A percentile compares a stretch with the other conserved stretches of the same genome.
phyloP scores from a whole-genome alignment of 2,888 invertebrate species.

The Sisyra nigra region DNA sequence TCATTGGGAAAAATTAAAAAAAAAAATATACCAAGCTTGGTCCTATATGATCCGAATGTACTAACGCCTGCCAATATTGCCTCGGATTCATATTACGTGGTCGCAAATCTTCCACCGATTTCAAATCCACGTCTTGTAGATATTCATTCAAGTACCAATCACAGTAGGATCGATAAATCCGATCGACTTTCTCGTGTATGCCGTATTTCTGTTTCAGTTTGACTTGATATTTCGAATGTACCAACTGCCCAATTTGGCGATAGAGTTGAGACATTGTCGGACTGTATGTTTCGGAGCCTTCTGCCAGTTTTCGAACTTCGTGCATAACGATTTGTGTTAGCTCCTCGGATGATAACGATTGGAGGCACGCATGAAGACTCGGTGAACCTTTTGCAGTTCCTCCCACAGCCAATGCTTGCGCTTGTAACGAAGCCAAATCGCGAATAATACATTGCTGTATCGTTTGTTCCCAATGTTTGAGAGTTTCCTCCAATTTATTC shows the following conservation, averaged over 20 bases:
- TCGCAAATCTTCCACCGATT: not conserved
- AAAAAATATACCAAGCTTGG: constrained; percentile 39
- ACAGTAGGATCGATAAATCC: constrained; percentile 39
- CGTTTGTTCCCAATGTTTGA: constrained; percentile 46
- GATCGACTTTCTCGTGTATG: constrained; percentile 42
- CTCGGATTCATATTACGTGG: constrained; percentile 34
- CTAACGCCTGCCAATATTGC: constrained; percentile 55
- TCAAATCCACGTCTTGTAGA: not conserved
- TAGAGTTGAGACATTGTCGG: constrained; percentile 48
- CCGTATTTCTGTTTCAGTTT: constrained; percentile 48
- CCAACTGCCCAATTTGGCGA: constrained; percentile 48
- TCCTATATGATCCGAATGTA: constrained; percentile 33
- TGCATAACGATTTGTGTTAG: constrained; percentile 46
- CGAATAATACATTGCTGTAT: constrained; percentile 47
- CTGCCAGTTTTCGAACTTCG: constrained; percentile 53
- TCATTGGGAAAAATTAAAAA: constrained; percentile 3
- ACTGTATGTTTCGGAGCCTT: constrained; percentile 68
- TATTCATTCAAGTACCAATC: constrained; percentile 39
- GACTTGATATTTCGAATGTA: constrained; percentile 48
- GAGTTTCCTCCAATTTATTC: constrained; percentile 39
- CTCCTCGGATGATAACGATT: constrained; percentile 23
- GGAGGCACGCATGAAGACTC: constrained; percentile 12
- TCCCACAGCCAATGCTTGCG: constrained; percentile 28
- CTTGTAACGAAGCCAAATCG: constrained; percentile 48
- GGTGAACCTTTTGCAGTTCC: constrained; percentile 2